A percentile compares a stretch with the other conserved stretches of the same genome.
Conservation (phyloP, 2,113 vertebrate species). For the Trematocara zebra region DNA sequence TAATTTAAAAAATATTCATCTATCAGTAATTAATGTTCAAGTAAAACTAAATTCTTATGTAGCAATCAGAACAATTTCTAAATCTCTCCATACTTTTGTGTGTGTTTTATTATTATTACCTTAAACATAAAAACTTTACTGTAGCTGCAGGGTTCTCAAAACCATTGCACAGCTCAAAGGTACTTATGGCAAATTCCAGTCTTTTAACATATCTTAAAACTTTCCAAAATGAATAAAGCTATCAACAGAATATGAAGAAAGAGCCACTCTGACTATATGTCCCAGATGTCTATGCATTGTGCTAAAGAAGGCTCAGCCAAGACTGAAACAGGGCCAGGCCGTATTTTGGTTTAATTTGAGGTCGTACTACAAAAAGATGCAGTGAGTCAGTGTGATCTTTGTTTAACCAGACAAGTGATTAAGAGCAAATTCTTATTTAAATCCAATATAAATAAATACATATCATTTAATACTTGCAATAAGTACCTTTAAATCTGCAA, state of each 20-base stretch:
- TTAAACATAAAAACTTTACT: neutral
- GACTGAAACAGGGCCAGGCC: neutral
- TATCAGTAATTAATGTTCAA: neutral
- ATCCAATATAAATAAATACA: neutral
- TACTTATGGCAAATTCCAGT: neutral
- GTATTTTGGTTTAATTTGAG: neutral
- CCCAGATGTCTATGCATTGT: accelerated
- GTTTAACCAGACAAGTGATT: neutral
- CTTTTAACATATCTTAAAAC: neutral
- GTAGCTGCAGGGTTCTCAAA: neutral
- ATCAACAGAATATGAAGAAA: neutral
- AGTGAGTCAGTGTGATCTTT: neutral
- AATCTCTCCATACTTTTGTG: neutral
- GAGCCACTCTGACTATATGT: neutral
- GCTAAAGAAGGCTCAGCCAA: neutral
- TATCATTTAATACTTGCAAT: neutral
- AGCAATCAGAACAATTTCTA: neutral
- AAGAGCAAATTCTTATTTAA: neutral
- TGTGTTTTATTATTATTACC: neutral
- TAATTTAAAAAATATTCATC: neutral
- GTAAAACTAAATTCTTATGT: neutral
- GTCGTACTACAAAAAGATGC: neutral
- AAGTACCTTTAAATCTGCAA: neutral
- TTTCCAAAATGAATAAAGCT: neutral
- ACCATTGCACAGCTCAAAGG: accelerated